Conservation (phyloP, 92 coral and sea anemone species). For the Phenganax stokvisi region DNA sequence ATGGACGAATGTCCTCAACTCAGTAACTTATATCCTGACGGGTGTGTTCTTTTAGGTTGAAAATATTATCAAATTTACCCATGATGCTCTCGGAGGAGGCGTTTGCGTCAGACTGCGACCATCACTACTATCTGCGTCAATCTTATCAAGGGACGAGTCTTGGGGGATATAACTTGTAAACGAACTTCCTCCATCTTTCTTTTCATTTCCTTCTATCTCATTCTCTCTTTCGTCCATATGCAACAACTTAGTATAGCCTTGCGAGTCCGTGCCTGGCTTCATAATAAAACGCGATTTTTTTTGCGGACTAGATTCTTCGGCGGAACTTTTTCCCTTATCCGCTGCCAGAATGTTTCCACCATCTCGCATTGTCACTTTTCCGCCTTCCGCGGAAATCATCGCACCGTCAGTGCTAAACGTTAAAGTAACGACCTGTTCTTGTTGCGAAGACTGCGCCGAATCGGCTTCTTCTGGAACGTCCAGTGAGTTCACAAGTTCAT, state of each 20-base stretch:
- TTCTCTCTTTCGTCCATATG: neutral
- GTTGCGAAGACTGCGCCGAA: neutral
- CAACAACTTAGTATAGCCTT: slow-evolving; percentile 20
- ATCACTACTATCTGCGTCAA: slow-evolving; percentile 28
- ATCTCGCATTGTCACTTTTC: neutral
- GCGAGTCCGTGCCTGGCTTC: slow-evolving; percentile 17
- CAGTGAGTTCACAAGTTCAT: slow-evolving; percentile 8
- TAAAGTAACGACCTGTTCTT: slow-evolving; percentile 1
- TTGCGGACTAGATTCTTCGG: neutral
- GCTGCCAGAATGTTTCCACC: neutral
- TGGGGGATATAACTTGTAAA: slow-evolving; percentile 25
- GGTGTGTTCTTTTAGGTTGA: too few species aligned
- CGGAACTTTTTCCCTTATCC: neutral
- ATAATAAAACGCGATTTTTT: neutral
- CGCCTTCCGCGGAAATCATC: slow-evolving; percentile 14
- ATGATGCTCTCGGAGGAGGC: slow-evolving; percentile 22
- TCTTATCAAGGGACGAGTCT: neutral
- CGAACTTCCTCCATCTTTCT: neutral
- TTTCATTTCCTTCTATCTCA: neutral
- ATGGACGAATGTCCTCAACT: neutral
- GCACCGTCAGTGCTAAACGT: slow-evolving; percentile 5
- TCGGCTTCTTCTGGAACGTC: neutral
- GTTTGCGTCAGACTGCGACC: slow-evolving; percentile 22
- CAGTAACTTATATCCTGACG: neutral
- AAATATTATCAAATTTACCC: slow-evolving; percentile 9